Base-by-base conservation (phyloP, 2,888 invertebrate genomes). In the Ypsolopha sequella region DNA sequence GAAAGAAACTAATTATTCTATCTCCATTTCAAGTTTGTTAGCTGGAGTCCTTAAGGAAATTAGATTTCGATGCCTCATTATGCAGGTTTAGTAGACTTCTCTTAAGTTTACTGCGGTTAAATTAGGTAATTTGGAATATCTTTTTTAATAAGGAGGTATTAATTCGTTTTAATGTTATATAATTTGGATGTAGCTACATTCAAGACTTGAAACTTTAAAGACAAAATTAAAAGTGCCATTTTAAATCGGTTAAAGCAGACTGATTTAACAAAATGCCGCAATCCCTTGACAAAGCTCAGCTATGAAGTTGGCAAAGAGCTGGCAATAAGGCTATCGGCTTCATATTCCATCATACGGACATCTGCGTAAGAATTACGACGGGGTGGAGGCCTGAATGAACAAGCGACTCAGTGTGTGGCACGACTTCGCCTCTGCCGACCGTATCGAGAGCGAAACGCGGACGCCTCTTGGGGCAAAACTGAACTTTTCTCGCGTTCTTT, bases 281-380 rank as follows among this genome's bases (percentile, higher is more conserved):
- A 46, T 46, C 24, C 46, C 7, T 34, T n/a, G 33, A 9, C 11
- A 35, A 35, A 46, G 33, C 46, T 24, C 11, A 36, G 36, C 38
- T 11, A 13, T 13, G 11, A 33, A 14, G 43, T 52, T 39, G 36
- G 48, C 45, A 38, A 44, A 39, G 51, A 24, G 43, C 52, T 39
- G 39, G 36, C 39, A 38, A 47, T 52, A 52, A 44, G 50, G 24
- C 50, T 41, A 54, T 64, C 58, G 63, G 59, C 61, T 68, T 67
- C 63, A 69, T 74, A 73, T 72, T 69, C 65, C 65, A 70, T 76
- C 69, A 73, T 63, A 68, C 62, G 67, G 72, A 71, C 81, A 82
- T 80, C 80, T 84, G 81, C 76, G 82, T 81, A 79, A 82, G 84
- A 84, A 80, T 81, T 76, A 82, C 78, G 76, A 65, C 70, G 61